These are phyloP conservation scores for Xiphophorus maculatus DNA, from an alignment of 2,113 vertebrate species.

Conservation along the genomic window DNA sequence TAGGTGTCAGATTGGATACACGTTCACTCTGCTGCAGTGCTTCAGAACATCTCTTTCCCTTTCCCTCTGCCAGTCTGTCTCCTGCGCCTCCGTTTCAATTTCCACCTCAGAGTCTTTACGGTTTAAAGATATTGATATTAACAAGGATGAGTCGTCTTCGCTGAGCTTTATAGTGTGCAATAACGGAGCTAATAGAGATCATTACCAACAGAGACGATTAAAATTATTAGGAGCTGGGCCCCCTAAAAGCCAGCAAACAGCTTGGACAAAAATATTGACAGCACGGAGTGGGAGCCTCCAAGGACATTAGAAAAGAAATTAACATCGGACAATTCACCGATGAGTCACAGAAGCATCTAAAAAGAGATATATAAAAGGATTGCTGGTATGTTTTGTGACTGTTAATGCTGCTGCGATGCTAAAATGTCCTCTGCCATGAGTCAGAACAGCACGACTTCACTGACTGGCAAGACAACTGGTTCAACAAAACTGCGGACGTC, in stretches of 20 bases:
- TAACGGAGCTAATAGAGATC: constrained; percentile 91
- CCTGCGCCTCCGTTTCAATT: constrained; percentile 72
- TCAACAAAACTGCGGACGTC: not conserved
- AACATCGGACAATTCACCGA: not conserved
- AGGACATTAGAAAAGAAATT: not conserved
- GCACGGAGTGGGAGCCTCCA: constrained; percentile 4
- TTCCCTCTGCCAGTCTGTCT: constrained; percentile 18
- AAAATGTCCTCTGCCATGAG: not conserved
- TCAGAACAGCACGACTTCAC: not conserved
- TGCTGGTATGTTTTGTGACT: not conserved
- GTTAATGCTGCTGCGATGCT: not conserved
- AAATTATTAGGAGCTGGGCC: constrained; percentile 78
- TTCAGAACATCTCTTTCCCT: constrained; percentile 74
- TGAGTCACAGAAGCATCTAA: not conserved
- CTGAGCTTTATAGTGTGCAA: constrained; percentile 84
- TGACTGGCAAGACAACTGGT: not conserved
- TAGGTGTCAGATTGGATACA: constrained; percentile 85
- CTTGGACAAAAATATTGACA: constrained; percentile 18
- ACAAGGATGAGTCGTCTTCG: constrained; percentile 84
- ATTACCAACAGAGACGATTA: constrained; percentile 84
- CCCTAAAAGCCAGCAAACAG: not conserved
- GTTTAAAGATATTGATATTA: constrained; percentile 91
- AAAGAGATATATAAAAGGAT: not conserved
- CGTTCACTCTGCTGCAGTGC: constrained; percentile 76
- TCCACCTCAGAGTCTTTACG: constrained; percentile 81